Evolutionary conservation across 1,140 invertebrate genomes (phyloP).

Genomic region (Subanguina moxae): DNA sequence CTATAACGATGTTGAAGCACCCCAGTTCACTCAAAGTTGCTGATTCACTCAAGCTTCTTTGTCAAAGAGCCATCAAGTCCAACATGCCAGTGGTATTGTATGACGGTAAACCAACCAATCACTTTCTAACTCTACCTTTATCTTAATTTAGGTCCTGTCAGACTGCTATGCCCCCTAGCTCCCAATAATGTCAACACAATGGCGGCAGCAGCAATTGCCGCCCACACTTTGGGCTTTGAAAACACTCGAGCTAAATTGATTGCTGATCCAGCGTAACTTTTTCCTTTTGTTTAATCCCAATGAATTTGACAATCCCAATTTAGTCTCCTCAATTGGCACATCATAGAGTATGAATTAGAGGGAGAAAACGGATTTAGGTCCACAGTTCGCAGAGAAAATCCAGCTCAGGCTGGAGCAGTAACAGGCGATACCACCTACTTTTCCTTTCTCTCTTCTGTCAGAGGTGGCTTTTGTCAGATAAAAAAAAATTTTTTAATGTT

Average conservation of each 20-base stretch:
- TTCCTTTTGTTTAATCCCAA: neutral
- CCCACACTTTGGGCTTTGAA: conserved; percentile 67
- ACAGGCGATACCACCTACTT: conserved; percentile 64
- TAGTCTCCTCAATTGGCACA: conserved; percentile 65
- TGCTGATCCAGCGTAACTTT: conserved; percentile 64
- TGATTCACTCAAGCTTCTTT: conserved; percentile 61
- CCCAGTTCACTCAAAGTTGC: conserved; percentile 64
- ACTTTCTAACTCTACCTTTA: neutral
- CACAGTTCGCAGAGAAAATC: conserved; percentile 65
- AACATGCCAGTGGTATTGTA: conserved; percentile 61
- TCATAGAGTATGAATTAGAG: conserved; percentile 65
- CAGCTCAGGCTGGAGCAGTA: conserved; percentile 64
- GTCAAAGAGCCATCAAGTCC: conserved; percentile 59
- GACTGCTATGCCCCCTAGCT: conserved; percentile 65
- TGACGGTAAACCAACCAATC: conserved; percentile 61
- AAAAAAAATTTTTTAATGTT: conserved; percentile 12
- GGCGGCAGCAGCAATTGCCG: conserved; percentile 66
- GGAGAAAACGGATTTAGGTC: conserved; percentile 64
- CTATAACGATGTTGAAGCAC: conserved; percentile 68
- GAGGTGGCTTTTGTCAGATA: conserved; percentile 44
- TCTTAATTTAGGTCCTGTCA: conserved; percentile 61
- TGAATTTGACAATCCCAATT: neutral
- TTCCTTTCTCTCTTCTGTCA: conserved; percentile 64
- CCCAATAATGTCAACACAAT: conserved; percentile 68
- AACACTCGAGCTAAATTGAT: conserved; percentile 64